Base-by-base conservation (phyloP, 2,888 invertebrate genomes). In the Sisyra nigra region DNA sequence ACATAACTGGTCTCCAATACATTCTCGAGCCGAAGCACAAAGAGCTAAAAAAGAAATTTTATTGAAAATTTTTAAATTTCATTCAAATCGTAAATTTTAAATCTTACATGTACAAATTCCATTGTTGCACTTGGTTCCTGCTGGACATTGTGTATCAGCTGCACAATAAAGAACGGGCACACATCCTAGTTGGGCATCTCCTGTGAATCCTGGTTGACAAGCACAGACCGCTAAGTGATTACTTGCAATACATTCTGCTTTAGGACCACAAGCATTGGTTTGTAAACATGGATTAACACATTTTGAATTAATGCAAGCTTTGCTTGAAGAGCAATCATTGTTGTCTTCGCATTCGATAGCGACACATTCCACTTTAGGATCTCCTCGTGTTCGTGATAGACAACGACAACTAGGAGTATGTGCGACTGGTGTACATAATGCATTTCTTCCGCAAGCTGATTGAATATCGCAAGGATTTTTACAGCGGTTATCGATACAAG, bases 181-280 rank as follows among this genome's bases (percentile, higher is more conserved):
- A 56, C 91, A 91, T 10, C 89, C 89, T 47, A 87, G 68, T 46
- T 82, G 78, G 9, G 91, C 84, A 62, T 89, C 85, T 18, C 89
- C 89, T 1, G 87, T 87, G 48, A 75, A 82, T 36, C 89, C 89
- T 17, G 84, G 70, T 51, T 78, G 71, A 57, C 92, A 92, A n/a
- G 76, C 72, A 56, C 92, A 92, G 31, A 83, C 68, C 1, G 84
- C 84, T 39, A 81, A 74, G 54, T 91, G 89, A 58, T 84, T 84
- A 49, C 70, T 69, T 0, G 85, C 71, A 2, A 72, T 62, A 55
- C 91, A 91, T 45, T 76, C 72, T 1, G 88, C 81, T 55, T 81
- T 80, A 48, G 74, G 72, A 1, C 91, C 91, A 53, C 91, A 91
- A 1, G 85, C 83, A 49, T 87, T 84, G 1, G 80, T 71, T 46